Conservation (phyloP, 1,140 invertebrate genomes). For the Drosophila baimaii region DNA sequence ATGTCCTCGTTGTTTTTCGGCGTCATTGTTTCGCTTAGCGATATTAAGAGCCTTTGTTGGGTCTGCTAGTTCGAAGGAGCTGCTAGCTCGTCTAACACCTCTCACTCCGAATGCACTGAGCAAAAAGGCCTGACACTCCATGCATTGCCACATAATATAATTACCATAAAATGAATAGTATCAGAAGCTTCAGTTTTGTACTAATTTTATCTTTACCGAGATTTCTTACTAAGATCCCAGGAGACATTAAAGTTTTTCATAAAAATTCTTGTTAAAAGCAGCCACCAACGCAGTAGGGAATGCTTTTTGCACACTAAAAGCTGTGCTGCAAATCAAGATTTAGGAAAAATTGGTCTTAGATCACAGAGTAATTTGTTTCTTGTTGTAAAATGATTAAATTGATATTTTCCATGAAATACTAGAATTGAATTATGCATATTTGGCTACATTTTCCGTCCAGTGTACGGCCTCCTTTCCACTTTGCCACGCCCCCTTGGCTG, state of each 20-base stretch:
- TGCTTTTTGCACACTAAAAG: too few relatives aligned
- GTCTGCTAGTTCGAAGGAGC: conserved; percentile 27
- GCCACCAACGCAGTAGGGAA: too few relatives aligned
- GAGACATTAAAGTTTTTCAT: too few relatives aligned
- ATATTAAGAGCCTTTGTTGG: conserved; percentile 46
- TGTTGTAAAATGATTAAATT: too few relatives aligned
- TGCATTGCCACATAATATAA: neutral
- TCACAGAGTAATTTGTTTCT: too few relatives aligned
- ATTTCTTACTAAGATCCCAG: neutral
- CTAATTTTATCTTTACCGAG: neutral
- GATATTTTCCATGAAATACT: too few relatives aligned
- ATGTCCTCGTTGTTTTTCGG: conserved; percentile 28
- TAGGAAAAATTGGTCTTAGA: too few relatives aligned
- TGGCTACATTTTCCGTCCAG: neutral
- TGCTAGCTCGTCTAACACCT: conserved; percentile 15
- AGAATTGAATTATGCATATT: too few relatives aligned
- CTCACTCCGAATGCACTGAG: neutral
- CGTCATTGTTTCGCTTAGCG: conserved; percentile 42
- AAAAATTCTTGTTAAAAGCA: too few relatives aligned
- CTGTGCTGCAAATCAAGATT: too few relatives aligned
- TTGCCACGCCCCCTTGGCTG: conserved; percentile 13
- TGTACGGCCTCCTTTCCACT: neutral
- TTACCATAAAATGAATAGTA: too few relatives aligned
- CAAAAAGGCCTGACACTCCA: neutral
- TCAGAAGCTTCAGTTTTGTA: neutral